Evolutionary conservation across 2,888 invertebrate species (phyloP).

Genomic region (Zootermopsis nevadensis): DNA sequence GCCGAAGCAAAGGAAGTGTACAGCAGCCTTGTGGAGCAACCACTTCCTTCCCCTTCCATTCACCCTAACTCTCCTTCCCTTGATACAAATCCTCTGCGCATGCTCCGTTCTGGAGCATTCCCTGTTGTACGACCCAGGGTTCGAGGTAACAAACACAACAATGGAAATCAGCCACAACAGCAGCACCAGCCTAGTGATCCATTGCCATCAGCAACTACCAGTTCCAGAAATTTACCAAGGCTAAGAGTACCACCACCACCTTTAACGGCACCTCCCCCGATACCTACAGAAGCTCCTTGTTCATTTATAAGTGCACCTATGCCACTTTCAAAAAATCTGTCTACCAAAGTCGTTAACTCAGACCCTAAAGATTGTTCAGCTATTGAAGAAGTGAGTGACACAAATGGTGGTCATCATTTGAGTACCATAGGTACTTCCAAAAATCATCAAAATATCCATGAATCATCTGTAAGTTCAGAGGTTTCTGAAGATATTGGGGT

Average conservation of each 20-base stretch:
- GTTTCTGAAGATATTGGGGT: slow-evolving; percentile 5
- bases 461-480: background rate
- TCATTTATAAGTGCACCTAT: slow-evolving; percentile 32
- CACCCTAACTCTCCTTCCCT: slow-evolving; percentile 48
- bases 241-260: slow-evolving; percentile 58
- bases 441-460: background rate
- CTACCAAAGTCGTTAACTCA: background rate
- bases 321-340: background rate
- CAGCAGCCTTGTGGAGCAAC: slow-evolving; percentile 88
- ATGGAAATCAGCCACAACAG: slow-evolving; percentile 46
- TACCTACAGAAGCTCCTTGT: slow-evolving; percentile 50
- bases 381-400: background rate
- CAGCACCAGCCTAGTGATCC: background rate
- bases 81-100: slow-evolving; percentile 72
- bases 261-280: slow-evolving; percentile 55
- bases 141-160: slow-evolving; percentile 65
- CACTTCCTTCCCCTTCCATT: slow-evolving; percentile 58
- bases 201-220: slow-evolving; percentile 16
- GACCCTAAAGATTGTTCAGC: background rate
- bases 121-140: slow-evolving; percentile 69
- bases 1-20: slow-evolving; percentile 94
- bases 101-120: slow-evolving; percentile 70
- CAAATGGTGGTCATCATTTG: background rate
- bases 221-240: slow-evolving; percentile 39
- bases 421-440: background rate